phyloP scores from a whole-genome alignment of 2,888 invertebrate species.

The Linnaemya vulpina region DNA sequence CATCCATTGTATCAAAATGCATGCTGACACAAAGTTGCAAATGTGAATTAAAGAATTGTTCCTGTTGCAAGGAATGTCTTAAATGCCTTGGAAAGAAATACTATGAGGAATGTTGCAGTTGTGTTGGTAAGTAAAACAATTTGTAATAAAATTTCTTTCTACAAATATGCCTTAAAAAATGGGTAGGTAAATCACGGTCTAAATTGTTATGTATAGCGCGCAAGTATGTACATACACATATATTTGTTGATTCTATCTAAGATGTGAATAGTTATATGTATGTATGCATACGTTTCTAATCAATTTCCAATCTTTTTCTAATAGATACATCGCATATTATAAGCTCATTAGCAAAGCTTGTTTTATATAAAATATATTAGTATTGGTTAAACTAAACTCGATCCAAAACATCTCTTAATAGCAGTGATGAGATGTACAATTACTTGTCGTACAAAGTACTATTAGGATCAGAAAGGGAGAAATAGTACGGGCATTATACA shows the following conservation, averaged over 20 bases:
- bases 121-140: slow-evolving; percentile 91
- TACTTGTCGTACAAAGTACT: slow-evolving; percentile 2
- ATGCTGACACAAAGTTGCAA: slow-evolving; percentile 98
- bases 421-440: background rate
- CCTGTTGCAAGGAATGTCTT: slow-evolving; percentile 97
- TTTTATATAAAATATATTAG: slow-evolving; percentile 14
- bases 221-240: background rate
- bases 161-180: slow-evolving; percentile 7
- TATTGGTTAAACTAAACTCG: slow-evolving; percentile 43
- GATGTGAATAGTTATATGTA: background rate
- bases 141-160: background rate
- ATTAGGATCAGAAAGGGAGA: background rate
- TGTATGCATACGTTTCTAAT: background rate
- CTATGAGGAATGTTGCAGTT: slow-evolving; percentile 97
- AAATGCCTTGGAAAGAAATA: slow-evolving; percentile 92
- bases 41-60: slow-evolving; percentile 95
- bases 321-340: slow-evolving; percentile 55
- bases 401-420: slow-evolving; percentile 39
- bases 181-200: slow-evolving; percentile 47
- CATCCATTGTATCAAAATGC: slow-evolving; percentile 97
- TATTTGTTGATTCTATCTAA: too few species aligned
- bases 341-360: slow-evolving; percentile 49
- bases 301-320: slow-evolving; percentile 27
- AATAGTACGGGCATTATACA: too few species aligned
- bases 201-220: background rate